A percentile compares a stretch with the other conserved stretches of the same genome.
Conservation (phyloP, 2,113 vertebrate species). For the Charadrius vociferus region DNA sequence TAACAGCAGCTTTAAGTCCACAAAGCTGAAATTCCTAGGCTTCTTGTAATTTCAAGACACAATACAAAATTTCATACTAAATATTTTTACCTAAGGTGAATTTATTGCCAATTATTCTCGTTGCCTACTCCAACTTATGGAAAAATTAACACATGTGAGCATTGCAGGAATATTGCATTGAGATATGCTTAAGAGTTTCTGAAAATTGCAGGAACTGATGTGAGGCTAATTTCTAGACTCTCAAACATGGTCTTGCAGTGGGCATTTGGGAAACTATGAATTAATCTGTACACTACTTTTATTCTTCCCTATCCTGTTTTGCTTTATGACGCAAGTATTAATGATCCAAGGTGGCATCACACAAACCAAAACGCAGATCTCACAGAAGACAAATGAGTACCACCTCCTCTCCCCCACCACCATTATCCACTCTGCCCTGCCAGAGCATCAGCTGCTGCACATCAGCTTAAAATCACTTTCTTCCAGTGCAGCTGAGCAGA, state of each 20-base stretch:
- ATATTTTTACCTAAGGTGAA: not conserved
- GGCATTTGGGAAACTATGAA: not conserved
- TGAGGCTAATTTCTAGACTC: not conserved
- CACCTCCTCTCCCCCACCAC: not conserved
- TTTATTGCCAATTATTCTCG: not conserved
- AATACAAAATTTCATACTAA: not conserved
- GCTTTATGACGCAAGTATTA: not conserved
- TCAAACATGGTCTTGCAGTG: not conserved
- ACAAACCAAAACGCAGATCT: not conserved
- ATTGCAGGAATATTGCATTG: not conserved
- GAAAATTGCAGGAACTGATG: not conserved
- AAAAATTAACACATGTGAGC: not conserved
- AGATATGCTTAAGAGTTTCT: not conserved
- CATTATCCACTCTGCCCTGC: not conserved
- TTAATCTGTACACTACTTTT: not conserved
- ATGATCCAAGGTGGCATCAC: not conserved
- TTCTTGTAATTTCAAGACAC: not conserved
- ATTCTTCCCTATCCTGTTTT: not conserved
- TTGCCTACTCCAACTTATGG: not conserved
- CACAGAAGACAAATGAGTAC: not conserved
- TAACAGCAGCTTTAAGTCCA: not conserved
- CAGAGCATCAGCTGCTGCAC: not conserved
- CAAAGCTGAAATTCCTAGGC: not conserved
- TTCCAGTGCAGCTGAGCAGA: not conserved
- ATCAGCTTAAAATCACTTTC: not conserved